phyloP scores from a whole-genome alignment of 2,113 vertebrate species.

The Salvelinus fontinalis region DNA sequence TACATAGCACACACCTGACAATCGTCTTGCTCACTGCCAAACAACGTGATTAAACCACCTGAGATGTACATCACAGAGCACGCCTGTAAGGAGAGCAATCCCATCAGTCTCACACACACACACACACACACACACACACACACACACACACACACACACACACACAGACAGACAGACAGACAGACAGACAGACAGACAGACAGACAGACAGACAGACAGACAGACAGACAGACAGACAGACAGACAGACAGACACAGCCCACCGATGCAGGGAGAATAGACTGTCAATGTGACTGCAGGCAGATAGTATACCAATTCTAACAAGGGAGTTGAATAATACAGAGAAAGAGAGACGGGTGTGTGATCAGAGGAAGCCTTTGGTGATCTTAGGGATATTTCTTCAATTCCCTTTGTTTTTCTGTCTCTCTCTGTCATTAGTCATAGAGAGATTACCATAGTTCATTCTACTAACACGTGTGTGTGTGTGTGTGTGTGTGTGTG shows the following conservation, averaged over 20 bases:
- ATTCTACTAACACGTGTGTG: no score
- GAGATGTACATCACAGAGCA: background rate
- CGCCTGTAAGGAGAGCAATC: background rate
- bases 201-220: background rate
- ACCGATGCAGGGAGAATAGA: constrained; percentile 42
- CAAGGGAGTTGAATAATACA: background rate
- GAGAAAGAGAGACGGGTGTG: background rate
- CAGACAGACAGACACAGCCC: no score
- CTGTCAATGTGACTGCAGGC: constrained; percentile 2
- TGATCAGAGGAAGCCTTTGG: no score
- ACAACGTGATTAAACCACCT: no score
- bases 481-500: no score
- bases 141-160: background rate
- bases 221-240: no score
- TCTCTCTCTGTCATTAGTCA: no score
- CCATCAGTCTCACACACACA: background rate
- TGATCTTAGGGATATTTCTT: no score
- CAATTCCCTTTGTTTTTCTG: no score
- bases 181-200: no score
- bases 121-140: background rate
- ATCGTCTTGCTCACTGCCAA: no score
- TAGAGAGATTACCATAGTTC: no score
- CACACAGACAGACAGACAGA: background rate
- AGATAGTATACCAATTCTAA: background rate
- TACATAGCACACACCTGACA: background rate